Evolutionary conservation across 1,140 invertebrate species (phyloP), one percentile per base, ranked within the genome.

Genomic region (Stenopsyche tienmushanensis): DNA sequence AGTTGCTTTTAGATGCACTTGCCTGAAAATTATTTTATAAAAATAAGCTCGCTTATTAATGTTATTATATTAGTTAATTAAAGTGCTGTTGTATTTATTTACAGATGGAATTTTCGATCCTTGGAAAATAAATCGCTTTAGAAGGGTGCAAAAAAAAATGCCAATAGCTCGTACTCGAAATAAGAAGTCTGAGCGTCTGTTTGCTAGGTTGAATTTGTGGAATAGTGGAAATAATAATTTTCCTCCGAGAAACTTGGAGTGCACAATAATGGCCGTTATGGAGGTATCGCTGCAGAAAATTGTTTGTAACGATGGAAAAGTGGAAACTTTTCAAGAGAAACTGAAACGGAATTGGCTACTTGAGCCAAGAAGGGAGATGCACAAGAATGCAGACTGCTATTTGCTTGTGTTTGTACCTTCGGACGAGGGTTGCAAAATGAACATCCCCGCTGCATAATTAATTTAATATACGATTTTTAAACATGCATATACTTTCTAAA

Each of bases 191-290:
- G 49, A 3, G 15, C 10, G 9, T 7, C 17, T 23, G 23, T 18
- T 20, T n/a, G n/a, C n/a, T n/a, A n/a, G n/a, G n/a, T n/a, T n/a
- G n/a, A n/a, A n/a, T n/a, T n/a, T n/a, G n/a, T n/a, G n/a, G n/a
- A n/a, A n/a, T n/a, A n/a, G n/a, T n/a, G 23, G 20, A 2, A 55
- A 45, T 10, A 65, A 66, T 63, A 65, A 65, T 69, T 65, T 57
- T 23, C 18, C 8, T 5, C 34, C 44, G 50, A n/a, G n/a, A n/a
- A n/a, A n/a, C n/a, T n/a, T 66, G 24, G 57, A 69, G 57, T 65
- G 67, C 24, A 50, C 64, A 49, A 63, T 66, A 70, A 70, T 65
- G 68, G 66, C 60, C 60, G 58, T 66, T 60, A 26, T 54, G 60
- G 49, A 66, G 59, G 64, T 62, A 70, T 64, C 62, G 47, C 59